Conservation (phyloP, 2,797 vertebrate species). For the Sebastes kiyomatsui region DNA sequence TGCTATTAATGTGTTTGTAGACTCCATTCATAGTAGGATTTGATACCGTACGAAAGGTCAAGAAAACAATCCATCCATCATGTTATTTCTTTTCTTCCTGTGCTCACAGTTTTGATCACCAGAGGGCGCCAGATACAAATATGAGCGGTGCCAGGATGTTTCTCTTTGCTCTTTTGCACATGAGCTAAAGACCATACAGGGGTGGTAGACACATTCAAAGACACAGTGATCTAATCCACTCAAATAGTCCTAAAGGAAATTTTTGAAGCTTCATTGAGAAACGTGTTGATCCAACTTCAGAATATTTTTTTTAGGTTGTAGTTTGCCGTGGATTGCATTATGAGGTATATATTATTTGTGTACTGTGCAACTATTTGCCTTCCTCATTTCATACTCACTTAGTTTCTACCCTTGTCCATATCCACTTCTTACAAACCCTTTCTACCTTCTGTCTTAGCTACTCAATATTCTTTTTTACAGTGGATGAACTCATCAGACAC, state of each 20-base stretch:
- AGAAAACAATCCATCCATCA: background rate
- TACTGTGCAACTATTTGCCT: background rate
- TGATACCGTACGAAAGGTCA: background rate
- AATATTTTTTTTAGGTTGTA: background rate
- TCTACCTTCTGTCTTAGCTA: background rate
- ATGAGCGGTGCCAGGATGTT: background rate
- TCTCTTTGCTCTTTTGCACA: background rate
- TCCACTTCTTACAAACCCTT: background rate
- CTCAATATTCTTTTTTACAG: background rate
- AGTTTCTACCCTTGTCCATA: background rate
- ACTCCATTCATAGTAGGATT: background rate
- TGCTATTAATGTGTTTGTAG: background rate
- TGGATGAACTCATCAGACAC: background rate
- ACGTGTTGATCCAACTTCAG: background rate
- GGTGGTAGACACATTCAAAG: background rate
- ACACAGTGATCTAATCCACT: background rate
- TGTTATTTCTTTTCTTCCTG: background rate
- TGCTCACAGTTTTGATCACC: conserved; percentile 22
- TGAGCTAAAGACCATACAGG: too few species aligned
- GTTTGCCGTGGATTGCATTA: background rate
- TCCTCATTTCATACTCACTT: background rate
- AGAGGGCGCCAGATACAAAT: conserved; percentile 57
- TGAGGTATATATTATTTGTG: background rate
- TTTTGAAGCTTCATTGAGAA: background rate
- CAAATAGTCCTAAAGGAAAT: background rate